These are phyloP conservation scores for Etheostoma spectabile DNA, from an alignment of 2,113 vertebrate genomes.

Conservation along the genomic window DNA sequence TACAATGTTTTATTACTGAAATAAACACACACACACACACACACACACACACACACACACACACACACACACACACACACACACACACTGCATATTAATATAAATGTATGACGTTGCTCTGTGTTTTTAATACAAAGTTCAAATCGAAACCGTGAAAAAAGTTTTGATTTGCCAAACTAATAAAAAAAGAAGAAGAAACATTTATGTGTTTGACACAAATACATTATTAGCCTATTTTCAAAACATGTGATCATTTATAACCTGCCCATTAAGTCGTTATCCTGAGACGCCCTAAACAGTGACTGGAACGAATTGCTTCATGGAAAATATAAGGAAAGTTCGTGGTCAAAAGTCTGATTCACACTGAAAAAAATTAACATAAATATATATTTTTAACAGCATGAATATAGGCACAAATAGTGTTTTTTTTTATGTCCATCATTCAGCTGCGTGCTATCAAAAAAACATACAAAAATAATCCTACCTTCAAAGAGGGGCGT, in stretches of 20 bases:
- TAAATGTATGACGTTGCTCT: conserved; percentile 79
- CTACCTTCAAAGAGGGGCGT: conserved; percentile 86
- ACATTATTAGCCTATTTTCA: conserved; percentile 74
- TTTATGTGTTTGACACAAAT: conserved; percentile 82
- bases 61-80: conserved; percentile 83
- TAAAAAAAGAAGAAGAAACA: conserved; percentile 67
- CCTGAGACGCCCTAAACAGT: conserved; percentile 84
- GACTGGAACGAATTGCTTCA: conserved; percentile 76
- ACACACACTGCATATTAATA: conserved; percentile 87
- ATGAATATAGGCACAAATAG: conserved; percentile 83
- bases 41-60: conserved; percentile 85
- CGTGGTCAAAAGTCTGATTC: conserved; percentile 74
- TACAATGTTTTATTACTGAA: conserved; percentile 93
- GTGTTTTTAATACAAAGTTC: conserved; percentile 89
- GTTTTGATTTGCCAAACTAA: conserved; percentile 76
- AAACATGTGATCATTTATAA: conserved; percentile 80
- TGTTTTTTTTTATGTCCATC: conserved; percentile 78
- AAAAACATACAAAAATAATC: conserved; percentile 88
- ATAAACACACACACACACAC: conserved; percentile 88
- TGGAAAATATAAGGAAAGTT: conserved; percentile 57
- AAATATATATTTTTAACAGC: conserved; percentile 80
- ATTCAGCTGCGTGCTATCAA: conserved; percentile 82
- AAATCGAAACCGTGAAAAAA: conserved; percentile 87
- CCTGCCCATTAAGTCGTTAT: conserved; percentile 73
- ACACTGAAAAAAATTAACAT: conserved; percentile 83